phyloP scores from a whole-genome alignment of 2,113 vertebrate genomes.

The Micronisus gabar region DNA sequence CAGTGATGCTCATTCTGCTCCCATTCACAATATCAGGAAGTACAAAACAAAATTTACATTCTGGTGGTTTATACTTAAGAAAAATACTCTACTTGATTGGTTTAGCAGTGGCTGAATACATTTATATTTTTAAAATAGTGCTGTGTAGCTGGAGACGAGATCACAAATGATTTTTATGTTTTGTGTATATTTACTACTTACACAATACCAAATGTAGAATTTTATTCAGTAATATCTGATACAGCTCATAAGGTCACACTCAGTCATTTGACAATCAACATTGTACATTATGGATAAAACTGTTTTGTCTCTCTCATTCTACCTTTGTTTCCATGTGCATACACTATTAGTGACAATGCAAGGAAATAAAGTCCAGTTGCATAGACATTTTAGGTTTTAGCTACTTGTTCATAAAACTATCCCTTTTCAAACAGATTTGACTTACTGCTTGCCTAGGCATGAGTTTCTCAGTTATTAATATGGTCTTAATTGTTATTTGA shows the following conservation, averaged over 20 bases:
- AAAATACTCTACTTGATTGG: not conserved
- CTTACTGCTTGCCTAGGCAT: not conserved
- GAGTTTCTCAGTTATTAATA: not conserved
- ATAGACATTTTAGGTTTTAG: not conserved
- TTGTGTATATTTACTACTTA: not conserved
- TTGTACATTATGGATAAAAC: not conserved
- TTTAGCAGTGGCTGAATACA: not conserved
- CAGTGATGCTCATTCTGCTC: not conserved
- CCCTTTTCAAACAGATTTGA: not conserved
- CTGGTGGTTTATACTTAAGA: not conserved
- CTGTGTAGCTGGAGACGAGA: accelerated
- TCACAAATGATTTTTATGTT: not conserved
- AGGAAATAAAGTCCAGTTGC: not conserved
- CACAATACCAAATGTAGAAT: not conserved
- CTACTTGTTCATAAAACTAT: not conserved
- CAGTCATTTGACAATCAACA: not conserved
- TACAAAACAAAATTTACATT: not conserved
- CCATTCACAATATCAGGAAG: not conserved
- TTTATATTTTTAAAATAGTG: not conserved
- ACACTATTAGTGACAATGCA: not conserved
- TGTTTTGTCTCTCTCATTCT: not conserved
- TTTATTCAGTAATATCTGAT: not conserved
- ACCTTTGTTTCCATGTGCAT: not conserved
- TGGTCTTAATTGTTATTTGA: not conserved
- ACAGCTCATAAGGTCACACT: not conserved